Evolutionary conservation across 2,797 vertebrate species (phyloP).

Genomic region (Fringilla coelebs): DNA sequence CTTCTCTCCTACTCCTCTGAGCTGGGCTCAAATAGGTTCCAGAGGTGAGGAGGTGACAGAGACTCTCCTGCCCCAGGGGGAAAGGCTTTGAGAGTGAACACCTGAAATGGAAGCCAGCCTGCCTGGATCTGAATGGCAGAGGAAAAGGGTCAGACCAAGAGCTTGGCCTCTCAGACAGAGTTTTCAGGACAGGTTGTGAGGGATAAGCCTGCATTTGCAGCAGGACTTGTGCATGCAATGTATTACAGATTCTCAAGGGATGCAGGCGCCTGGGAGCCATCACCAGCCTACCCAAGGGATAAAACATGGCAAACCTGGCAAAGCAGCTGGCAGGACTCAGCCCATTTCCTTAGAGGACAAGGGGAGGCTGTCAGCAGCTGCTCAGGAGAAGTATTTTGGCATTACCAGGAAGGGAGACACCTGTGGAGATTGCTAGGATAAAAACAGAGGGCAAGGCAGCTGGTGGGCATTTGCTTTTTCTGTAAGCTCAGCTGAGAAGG

Average conservation of each 20-base stretch:
- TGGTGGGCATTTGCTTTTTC: not conserved
- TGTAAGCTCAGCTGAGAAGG: not conserved
- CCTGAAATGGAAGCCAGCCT: not conserved
- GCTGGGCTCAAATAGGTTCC: not conserved
- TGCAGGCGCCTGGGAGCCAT: not conserved
- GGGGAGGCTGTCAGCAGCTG: not conserved
- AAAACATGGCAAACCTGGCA: not conserved
- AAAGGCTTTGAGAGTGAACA: not conserved
- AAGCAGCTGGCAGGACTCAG: not conserved
- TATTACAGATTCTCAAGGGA: fast-evolving
- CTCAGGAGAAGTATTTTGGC: not conserved
- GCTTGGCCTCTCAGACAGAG: not conserved
- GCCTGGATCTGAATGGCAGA: not conserved
- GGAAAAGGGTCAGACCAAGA: not conserved
- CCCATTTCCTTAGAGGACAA: not conserved
- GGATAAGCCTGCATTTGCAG: not conserved
- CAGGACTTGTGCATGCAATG: not conserved
- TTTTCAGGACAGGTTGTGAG: not conserved
- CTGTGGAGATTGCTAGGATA: not conserved
- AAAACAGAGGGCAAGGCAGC: not conserved
- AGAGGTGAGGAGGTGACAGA: not conserved
- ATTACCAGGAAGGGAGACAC: not conserved
- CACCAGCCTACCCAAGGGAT: not conserved
- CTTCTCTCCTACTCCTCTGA: too few relatives aligned
- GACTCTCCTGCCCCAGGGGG: fast-evolving